Evolutionary conservation across 2,113 vertebrate genomes (phyloP).

Genomic region (Callospermophilus lateralis): DNA sequence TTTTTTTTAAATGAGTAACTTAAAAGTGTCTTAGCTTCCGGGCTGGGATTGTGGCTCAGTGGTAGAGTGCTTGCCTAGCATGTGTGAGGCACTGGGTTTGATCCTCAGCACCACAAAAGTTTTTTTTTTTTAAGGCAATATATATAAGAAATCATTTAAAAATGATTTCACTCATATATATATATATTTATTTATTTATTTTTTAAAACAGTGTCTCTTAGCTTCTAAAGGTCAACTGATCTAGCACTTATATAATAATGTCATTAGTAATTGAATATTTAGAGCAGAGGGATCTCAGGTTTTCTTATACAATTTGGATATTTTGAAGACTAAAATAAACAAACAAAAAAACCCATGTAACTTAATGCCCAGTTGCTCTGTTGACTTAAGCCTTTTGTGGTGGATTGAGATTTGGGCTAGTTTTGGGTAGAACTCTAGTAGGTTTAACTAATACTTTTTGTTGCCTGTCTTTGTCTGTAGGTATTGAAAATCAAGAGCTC

Average conservation of each 20-base stretch:
- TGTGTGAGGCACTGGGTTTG: no score
- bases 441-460: slow-evolving; percentile 61
- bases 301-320: slow-evolving; percentile 28
- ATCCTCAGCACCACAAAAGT: no score
- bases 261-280: slow-evolving; percentile 23
- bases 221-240: neutral
- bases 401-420: neutral
- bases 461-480: slow-evolving; percentile 78
- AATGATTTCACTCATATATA: no score
- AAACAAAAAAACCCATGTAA: neutral
- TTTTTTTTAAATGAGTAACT: neutral
- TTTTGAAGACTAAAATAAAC: slow-evolving; percentile 22
- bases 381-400: neutral
- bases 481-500: slow-evolving; percentile 65
- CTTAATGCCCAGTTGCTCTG: neutral
- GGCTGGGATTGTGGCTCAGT: no score
- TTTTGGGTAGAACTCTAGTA: slow-evolving; percentile 44
- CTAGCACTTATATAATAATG: neutral
- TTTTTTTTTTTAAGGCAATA: no score
- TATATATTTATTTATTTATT: no score
- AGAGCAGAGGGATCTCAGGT: neutral
- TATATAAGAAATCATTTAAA: no score
- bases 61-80: no score
- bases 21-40: neutral
- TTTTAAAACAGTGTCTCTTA: neutral